Conservation (phyloP, 2,888 invertebrate species). For the Steromphala cineraria region DNA sequence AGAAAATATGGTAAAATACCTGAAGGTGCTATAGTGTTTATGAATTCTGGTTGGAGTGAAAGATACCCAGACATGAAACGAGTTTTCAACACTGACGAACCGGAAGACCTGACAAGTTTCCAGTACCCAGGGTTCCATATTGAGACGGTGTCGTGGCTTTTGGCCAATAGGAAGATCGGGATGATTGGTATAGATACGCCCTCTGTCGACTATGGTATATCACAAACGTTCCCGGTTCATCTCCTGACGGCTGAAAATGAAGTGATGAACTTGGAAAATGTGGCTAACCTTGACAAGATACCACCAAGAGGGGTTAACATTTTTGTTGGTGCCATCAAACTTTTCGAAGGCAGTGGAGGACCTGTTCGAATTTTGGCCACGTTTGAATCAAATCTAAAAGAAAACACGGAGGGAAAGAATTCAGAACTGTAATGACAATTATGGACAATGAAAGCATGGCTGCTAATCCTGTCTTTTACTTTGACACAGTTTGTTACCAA, state of each 20-base stretch:
- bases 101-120: slow-evolving; percentile 12
- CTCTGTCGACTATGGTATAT: slow-evolving; percentile 79
- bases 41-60: slow-evolving; percentile 39
- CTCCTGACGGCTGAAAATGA: slow-evolving; percentile 76
- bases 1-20: slow-evolving; percentile 60
- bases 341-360: slow-evolving; percentile 79
- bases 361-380: slow-evolving; percentile 78
- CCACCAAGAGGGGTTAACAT: slow-evolving; percentile 46
- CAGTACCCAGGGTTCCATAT: slow-evolving; percentile 63
- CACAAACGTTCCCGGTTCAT: slow-evolving; percentile 76
- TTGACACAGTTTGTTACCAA: no score
- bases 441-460: no score
- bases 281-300: slow-evolving; percentile 74
- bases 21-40: slow-evolving; percentile 33
- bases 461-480: no score
- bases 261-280: slow-evolving; percentile 80
- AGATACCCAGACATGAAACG: slow-evolving; percentile 28
- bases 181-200: slow-evolving; percentile 82
- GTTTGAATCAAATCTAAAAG: background rate
- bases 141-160: slow-evolving; percentile 81
- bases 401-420: no score
- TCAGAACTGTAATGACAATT: no score
- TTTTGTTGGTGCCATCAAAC: slow-evolving; percentile 80
- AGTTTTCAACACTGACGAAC: slow-evolving; percentile 28
- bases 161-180: slow-evolving; percentile 74